Conservation (phyloP, 2,113 vertebrate species). For the Maccullochella peelii region DNA sequence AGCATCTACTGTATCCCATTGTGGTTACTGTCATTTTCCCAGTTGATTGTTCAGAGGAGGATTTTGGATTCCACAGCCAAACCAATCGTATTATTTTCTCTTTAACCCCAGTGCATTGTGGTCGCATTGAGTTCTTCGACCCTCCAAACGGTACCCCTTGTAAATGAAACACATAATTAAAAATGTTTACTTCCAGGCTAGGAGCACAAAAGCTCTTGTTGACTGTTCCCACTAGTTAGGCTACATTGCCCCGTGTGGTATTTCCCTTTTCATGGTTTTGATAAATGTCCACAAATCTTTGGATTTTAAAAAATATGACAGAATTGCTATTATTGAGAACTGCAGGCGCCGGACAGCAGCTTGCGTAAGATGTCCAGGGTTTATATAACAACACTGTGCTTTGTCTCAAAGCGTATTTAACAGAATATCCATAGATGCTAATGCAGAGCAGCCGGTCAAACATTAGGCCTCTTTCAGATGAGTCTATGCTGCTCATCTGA, state of each 20-base stretch:
- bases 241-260: conserved; percentile 20
- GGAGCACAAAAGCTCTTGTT: conserved; percentile 73
- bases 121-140: conserved; percentile 60
- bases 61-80: conserved; percentile 68
- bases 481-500: conserved; percentile 57
- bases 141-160: conserved; percentile 57
- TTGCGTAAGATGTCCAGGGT: conserved; percentile 26
- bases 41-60: conserved; percentile 59
- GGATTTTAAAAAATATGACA: conserved; percentile 39
- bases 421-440: conserved; percentile 36
- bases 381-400: conserved; percentile 29
- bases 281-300: conserved; percentile 56
- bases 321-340: conserved; percentile 46
- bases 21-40: conserved; percentile 73
- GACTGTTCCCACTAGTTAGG: conserved; percentile 38
- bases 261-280: conserved; percentile 65
- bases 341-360: conserved; percentile 38
- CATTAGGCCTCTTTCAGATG: conserved; percentile 42
- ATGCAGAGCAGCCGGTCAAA: conserved; percentile 51
- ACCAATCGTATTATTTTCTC: conserved; percentile 73
- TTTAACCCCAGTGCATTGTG: conserved; percentile 71
- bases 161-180: conserved; percentile 79
- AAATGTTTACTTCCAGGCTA: conserved; percentile 69
- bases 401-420: conserved; percentile 46
- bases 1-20: conserved; percentile 59